Evolutionary conservation across 2,797 vertebrate species (phyloP).

Genomic region (Eidolon dupreanum): DNA sequence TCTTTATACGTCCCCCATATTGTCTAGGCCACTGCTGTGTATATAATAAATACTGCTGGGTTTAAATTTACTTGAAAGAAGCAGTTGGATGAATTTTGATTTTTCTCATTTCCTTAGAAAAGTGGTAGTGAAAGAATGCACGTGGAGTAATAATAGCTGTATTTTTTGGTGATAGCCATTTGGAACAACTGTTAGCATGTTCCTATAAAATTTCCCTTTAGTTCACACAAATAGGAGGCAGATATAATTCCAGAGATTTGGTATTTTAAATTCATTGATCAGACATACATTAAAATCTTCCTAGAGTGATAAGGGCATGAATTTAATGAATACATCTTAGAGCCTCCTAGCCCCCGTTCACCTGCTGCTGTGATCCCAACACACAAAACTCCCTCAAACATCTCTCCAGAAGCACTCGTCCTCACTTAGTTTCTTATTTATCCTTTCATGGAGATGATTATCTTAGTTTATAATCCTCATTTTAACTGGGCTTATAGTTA

Average conservation of each 20-base stretch:
- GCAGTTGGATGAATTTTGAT: neutral
- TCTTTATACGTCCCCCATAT: neutral
- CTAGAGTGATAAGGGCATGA: neutral
- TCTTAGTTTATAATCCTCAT: neutral
- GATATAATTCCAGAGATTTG: neutral
- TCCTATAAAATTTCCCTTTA: neutral
- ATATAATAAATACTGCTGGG: neutral
- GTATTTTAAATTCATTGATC: neutral
- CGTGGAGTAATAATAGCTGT: neutral
- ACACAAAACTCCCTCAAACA: neutral
- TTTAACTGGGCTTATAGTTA: neutral
- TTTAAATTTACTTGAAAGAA: neutral
- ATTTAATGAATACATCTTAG: neutral
- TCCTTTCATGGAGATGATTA: neutral
- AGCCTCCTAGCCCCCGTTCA: neutral
- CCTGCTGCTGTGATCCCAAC: too few species aligned
- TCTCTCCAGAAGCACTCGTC: neutral
- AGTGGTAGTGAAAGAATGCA: neutral
- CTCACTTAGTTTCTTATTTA: neutral
- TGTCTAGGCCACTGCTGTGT: neutral
- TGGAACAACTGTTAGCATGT: neutral
- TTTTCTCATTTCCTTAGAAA: slow-evolving; percentile 28
- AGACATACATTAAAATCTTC: neutral
- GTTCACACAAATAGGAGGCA: neutral
- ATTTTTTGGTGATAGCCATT: neutral